Percentiles rank a stretch among this genome's conserved stretches.
Evolutionary conservation across 1,140 invertebrate genomes (phyloP).

Genomic region (Nixonia krombeini): DNA sequence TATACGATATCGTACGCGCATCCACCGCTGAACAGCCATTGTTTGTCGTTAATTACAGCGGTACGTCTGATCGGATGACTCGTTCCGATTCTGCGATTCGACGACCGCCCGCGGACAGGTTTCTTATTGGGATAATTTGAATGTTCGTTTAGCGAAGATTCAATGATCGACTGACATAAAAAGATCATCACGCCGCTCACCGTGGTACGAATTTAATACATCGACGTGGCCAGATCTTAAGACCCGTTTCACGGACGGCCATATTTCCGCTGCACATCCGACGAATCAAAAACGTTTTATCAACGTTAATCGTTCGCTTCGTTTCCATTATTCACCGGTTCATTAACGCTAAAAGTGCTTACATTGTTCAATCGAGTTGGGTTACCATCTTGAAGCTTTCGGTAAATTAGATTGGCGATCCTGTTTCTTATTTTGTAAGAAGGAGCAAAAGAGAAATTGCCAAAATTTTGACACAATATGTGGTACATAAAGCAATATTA

Average conservation of each 20-base stretch:
- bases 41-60: conserved; percentile 52
- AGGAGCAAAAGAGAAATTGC: too few species aligned
- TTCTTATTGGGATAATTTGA: conserved; percentile 45
- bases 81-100: conserved; percentile 31
- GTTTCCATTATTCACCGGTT: too few species aligned
- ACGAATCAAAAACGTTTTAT: conserved; percentile 10
- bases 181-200: conserved; percentile 6
- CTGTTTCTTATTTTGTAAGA: too few species aligned
- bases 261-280: conserved; percentile 18
- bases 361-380: too few species aligned
- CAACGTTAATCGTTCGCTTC: conserved; percentile 4
- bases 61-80: conserved; percentile 48
- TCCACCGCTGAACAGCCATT: conserved; percentile 35
- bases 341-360: too few species aligned
- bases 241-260: conserved; percentile 14
- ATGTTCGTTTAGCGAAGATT: conserved; percentile 45
- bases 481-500: too few species aligned
- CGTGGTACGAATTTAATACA: conserved; percentile 22
- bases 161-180: conserved; percentile 40
- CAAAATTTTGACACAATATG: too few species aligned
- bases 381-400: too few species aligned
- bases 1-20: conserved; percentile 46
- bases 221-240: conserved; percentile 13
- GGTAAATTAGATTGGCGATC: too few species aligned
- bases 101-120: conserved; percentile 44